phyloP scores from a whole-genome alignment of 2,888 invertebrate genomes.

The Sarcophaga carnaria region DNA sequence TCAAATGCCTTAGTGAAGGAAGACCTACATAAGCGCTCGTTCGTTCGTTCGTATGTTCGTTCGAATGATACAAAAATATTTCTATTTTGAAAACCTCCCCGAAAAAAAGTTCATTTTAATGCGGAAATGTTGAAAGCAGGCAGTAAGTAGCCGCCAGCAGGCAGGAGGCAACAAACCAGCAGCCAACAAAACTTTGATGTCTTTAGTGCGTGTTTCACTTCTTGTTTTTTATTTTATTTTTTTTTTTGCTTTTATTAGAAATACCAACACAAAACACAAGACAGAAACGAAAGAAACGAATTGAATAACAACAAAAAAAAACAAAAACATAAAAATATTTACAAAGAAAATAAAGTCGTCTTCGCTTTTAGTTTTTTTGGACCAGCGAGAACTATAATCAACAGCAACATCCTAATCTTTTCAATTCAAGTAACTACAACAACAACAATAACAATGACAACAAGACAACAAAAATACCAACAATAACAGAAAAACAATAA shows the following conservation, averaged over 20 bases:
- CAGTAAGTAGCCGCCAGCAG: neutral
- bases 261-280: neutral
- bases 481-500: no score
- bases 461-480: neutral
- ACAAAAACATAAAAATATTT: neutral
- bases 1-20: no score
- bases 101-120: conserved; percentile 61
- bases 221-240: neutral
- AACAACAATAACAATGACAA: conserved; percentile 21
- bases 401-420: conserved; percentile 50
- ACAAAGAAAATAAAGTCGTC: neutral
- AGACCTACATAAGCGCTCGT: no score
- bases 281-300: conserved; percentile 13
- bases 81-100: neutral
- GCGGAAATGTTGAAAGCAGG: conserved; percentile 65
- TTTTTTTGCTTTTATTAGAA: neutral
- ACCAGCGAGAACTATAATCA: conserved; percentile 12
- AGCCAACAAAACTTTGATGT: conserved; percentile 38
- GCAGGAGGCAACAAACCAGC: neutral
- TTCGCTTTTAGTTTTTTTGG: neutral
- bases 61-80: conserved; percentile 38
- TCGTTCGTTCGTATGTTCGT: neutral
- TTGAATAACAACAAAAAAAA: neutral
- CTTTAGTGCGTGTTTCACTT: conserved; percentile 61
- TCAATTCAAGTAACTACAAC: conserved; percentile 43